Conservation (phyloP, 2,888 invertebrate genomes). For the Empis livida region DNA sequence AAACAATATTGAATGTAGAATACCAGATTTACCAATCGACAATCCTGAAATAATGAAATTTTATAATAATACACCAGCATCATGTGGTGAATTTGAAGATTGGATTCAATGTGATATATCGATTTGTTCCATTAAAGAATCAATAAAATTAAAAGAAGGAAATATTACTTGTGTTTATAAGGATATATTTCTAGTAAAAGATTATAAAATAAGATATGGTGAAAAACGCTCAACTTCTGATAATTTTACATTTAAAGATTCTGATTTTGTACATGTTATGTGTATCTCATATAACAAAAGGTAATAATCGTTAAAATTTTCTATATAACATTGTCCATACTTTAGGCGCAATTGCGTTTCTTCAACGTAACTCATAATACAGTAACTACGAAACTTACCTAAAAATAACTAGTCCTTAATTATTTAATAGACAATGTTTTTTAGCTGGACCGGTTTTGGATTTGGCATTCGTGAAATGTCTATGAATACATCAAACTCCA, state of each 20-base stretch:
- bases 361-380: too few species aligned
- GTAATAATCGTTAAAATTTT: too few species aligned
- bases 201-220: conserved; percentile 46
- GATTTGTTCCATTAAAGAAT: conserved; percentile 30
- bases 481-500: too few species aligned
- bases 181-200: conserved; percentile 57
- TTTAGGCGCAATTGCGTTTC: too few species aligned
- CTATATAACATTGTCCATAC: too few species aligned
- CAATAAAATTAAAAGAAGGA: conserved; percentile 23
- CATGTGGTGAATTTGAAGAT: conserved; percentile 45
- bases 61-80: conserved; percentile 49
- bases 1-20: conserved; percentile 44
- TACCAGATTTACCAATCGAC: conserved; percentile 52
- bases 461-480: too few species aligned
- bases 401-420: too few species aligned
- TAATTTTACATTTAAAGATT: conserved; percentile 47
- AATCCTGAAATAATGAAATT: conserved; percentile 62
- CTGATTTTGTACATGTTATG: conserved; percentile 58
- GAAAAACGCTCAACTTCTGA: conserved; percentile 40
- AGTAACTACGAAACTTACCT: too few species aligned
- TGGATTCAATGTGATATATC: conserved; percentile 60
- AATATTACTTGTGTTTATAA: conserved; percentile 43
- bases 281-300: too few species aligned
- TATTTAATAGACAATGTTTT: too few species aligned
- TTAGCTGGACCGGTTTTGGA: too few species aligned